Base-by-base conservation (phyloP, 2,797 vertebrate genomes). In the Intellagama lesueurii region DNA sequence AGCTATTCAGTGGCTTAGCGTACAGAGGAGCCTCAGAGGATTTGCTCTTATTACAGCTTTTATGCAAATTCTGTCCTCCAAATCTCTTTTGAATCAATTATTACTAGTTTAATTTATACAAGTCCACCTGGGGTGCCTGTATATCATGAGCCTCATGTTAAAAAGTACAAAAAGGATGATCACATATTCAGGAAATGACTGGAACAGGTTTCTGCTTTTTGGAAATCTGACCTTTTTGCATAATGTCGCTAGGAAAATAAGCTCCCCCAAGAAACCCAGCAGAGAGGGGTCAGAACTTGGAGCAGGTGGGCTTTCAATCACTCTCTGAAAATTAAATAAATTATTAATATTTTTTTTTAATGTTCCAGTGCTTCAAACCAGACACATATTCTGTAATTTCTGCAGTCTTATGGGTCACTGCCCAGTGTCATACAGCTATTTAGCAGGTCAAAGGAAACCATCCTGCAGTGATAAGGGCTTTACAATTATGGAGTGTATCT, bases 51-150 rank as follows among this genome's bases (percentile, higher is more conserved):
- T 96, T 94, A 95, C 87, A 89, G 90, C 87, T 95, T 95, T 95
- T 95, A 96, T 95, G 92, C 94, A 95, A 96, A 95, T 95, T 94
- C 93, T 90, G 91, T 95, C 95, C 95, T 96, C 92, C 91, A 94
- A 95, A 94, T 96, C 94, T 94, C 94, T 95, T 94, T 92, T 94
- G 94, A 96, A 96, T 96, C 94, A 95, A 95, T 96, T 96, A 96
- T 96, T 96, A 94, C 95, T 95, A 94, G 93, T 95, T 96, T 95
- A 95, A 95, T 93, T 95, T 95, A 94, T 95, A 93, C 91, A 92
- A 84, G 91, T 96, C 92, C 94, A 95, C 94, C 94, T 93, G 91
- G 94, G 94, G 92, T 94, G 93, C 94, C 90, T 94, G 93, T 94
- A 93, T 92, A 91, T 94, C 89, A 92, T 40, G 49, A 88, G 94